These are phyloP conservation scores for Macropus fuliginosus DNA, from an alignment of 2,797 vertebrate genomes.

Conservation along the genomic window DNA sequence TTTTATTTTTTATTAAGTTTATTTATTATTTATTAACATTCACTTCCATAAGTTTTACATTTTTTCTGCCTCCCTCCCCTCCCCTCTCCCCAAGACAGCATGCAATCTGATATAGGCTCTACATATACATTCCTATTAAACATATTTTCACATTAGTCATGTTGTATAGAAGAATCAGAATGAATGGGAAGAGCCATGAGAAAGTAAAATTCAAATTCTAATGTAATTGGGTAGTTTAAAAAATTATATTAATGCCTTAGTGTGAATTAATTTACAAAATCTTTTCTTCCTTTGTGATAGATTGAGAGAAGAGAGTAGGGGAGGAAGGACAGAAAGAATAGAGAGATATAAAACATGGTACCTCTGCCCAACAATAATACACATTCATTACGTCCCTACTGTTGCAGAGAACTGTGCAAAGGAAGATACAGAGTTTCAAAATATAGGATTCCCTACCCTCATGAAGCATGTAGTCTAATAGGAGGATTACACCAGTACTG, in stretches of 20 bases:
- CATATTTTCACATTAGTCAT: no score
- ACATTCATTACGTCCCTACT: not conserved
- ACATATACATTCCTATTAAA: no score
- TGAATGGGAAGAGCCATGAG: no score
- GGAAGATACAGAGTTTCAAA: not conserved
- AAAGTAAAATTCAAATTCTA: not conserved
- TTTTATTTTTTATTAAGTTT: no score
- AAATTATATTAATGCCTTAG: not conserved
- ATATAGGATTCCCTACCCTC: not conserved
- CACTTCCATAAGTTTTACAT: no score
- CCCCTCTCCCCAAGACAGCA: no score
- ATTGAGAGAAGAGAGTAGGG: not conserved
- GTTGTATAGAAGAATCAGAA: no score
- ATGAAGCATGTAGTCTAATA: not conserved
- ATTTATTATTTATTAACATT: no score
- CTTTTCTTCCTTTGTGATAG: not conserved
- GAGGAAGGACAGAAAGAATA: not conserved
- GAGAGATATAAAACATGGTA: not conserved
- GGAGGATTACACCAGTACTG: not conserved
- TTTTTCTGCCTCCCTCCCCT: no score
- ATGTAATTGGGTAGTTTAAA: not conserved
- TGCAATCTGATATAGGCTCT: no score
- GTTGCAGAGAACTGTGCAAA: not conserved
- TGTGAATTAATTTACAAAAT: not conserved
- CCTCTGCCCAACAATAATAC: not conserved